Evolutionary conservation across 2,113 vertebrate genomes (phyloP).

Genomic region (Fukomys damarensis): DNA sequence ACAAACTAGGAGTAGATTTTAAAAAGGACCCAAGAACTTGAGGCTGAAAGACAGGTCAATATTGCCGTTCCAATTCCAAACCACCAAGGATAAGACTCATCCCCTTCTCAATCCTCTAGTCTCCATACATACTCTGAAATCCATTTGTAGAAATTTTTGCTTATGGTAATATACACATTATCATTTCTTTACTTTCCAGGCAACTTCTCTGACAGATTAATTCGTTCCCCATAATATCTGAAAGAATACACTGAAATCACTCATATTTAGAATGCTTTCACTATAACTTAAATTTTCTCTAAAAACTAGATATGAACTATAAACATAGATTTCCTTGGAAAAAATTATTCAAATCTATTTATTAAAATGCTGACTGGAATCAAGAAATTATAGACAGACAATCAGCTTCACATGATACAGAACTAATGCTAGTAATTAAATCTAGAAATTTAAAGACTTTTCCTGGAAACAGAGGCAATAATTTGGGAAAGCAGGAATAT

Average conservation of each 20-base stretch:
- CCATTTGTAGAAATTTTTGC: neutral
- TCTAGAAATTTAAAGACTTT: constrained; percentile 50
- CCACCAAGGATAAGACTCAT: neutral
- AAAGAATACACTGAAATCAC: constrained; percentile 41
- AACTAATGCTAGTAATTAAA: constrained; percentile 54
- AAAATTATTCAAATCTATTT: constrained; percentile 20
- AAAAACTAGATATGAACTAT: neutral
- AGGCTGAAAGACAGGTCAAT: neutral
- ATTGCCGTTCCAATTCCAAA: neutral
- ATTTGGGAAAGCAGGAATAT: constrained; percentile 10
- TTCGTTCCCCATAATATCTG: constrained; percentile 1
- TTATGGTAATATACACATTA: neutral
- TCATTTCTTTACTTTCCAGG: constrained; percentile 1
- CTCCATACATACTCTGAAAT: neutral
- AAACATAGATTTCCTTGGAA: constrained; percentile 39
- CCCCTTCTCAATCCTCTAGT: neutral
- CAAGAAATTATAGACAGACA: constrained; percentile 20
- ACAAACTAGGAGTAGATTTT: neutral
- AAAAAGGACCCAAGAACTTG: neutral
- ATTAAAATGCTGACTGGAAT: constrained; percentile 45
- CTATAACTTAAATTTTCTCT: constrained; percentile 48
- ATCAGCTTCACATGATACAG: constrained; percentile 42
- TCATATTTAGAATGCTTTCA: constrained; percentile 42
- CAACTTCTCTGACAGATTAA: constrained; percentile 29
- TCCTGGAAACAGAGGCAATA: constrained; percentile 68